Percentiles rank a stretch among this genome's conserved stretches.
These are phyloP conservation scores for Aphelocoma coerulescens DNA, from an alignment of 2,113 vertebrate genomes.

Conservation along the genomic window DNA sequence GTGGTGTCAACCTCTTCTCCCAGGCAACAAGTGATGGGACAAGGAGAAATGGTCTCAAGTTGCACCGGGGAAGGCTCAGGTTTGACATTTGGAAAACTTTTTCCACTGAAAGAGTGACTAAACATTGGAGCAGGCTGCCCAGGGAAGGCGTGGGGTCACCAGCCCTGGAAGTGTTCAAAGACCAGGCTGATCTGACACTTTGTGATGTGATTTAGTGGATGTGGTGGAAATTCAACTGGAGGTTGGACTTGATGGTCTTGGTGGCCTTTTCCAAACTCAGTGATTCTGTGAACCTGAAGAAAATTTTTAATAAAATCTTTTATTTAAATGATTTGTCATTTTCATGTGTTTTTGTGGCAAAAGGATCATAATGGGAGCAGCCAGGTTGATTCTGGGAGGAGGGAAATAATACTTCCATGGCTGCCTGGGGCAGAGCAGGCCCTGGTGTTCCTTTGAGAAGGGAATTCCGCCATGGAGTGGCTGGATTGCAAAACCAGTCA, in stretches of 20 bases:
- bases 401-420: not conserved
- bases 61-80: not conserved
- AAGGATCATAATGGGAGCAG: not conserved
- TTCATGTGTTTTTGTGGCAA: not conserved
- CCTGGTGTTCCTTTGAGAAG: not conserved
- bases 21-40: accelerated
- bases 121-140: not conserved
- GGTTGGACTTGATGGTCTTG: not conserved
- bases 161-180: not conserved
- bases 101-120: not conserved
- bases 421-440: not conserved
- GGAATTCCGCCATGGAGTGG: not conserved
- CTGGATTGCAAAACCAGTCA: not conserved
- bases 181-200: not conserved
- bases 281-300: not conserved
- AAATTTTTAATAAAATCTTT: not conserved
- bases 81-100: not conserved
- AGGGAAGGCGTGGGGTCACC: not conserved
- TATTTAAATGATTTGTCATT: accelerated
- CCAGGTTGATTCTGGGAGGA: not conserved
- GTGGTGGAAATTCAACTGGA: accelerated
- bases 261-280: not conserved
- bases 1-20: not conserved
- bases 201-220: too few species aligned
- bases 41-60: not conserved